A percentile compares a stretch with the other conserved stretches of the same genome.
phyloP scores from a whole-genome alignment of 2,113 vertebrate genomes.

The Argyrosomus japonicus region DNA sequence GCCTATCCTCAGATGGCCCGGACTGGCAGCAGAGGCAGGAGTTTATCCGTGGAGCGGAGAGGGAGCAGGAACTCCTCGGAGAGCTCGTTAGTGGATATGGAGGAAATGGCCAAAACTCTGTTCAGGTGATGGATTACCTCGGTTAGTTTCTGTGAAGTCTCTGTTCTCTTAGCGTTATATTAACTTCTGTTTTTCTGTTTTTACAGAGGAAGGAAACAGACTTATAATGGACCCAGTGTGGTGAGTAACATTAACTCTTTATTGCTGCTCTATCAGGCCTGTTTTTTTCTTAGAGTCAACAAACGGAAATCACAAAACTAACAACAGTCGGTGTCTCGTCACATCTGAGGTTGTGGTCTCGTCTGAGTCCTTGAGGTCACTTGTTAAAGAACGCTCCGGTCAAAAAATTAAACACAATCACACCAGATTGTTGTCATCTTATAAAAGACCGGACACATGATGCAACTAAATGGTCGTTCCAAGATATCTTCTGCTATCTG shows the following conservation, averaged over 20 bases:
- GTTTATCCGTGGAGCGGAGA: conserved; percentile 87
- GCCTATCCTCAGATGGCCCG: conserved; percentile 57
- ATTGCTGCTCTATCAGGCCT: background rate
- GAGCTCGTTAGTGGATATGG: conserved; percentile 88
- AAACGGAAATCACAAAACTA: conserved; percentile 7
- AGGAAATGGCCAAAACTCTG: conserved; percentile 84
- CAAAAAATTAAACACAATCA: no score
- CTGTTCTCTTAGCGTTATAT: background rate
- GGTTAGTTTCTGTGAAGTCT: background rate
- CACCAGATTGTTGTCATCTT: no score
- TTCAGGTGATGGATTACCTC: conserved; percentile 78
- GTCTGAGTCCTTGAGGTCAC: no score
- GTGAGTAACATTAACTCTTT: conserved; percentile 63
- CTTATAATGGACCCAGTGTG: conserved; percentile 76
- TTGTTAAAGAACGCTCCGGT: no score
- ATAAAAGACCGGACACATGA: no score
- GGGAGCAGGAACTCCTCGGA: conserved; percentile 88
- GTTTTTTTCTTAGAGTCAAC: background rate
- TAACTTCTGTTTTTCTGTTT: conserved; percentile 20
- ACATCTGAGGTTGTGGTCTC: no score
- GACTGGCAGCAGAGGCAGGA: conserved; percentile 78
- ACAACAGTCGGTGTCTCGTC: background rate
- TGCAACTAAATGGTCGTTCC: no score
- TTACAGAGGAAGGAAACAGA: conserved; percentile 77
- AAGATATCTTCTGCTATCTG: no score